A percentile compares a stretch with the other conserved stretches of the same genome.
These are phyloP conservation scores for Mamestra brassicae DNA, from an alignment of 2,888 invertebrate species.

Conservation along the genomic window DNA sequence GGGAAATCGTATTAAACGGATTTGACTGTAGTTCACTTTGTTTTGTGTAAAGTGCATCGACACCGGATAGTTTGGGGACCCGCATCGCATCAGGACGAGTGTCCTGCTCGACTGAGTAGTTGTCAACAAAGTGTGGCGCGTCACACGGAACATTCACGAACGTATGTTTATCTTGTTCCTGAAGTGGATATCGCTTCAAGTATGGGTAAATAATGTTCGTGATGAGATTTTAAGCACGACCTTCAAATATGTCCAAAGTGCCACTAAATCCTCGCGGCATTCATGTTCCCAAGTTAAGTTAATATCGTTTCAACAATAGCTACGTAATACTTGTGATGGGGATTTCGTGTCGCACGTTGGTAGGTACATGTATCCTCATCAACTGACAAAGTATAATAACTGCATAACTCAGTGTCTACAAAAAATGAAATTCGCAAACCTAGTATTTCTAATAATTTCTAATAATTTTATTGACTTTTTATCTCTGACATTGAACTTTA, in stretches of 20 bases:
- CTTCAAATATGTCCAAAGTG: no score
- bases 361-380: no score
- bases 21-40: background rate
- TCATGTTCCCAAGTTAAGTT: no score
- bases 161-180: background rate
- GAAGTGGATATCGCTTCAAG: background rate
- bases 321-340: no score
- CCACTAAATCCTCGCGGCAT: no score
- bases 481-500: no score
- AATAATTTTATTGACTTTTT: no score
- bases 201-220: background rate
- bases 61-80: background rate
- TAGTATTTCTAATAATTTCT: no score
- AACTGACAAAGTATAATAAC: no score
- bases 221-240: no score
- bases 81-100: background rate
- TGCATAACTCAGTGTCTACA: background rate
- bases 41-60: background rate
- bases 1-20: no score
- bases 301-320: no score
- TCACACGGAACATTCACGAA: background rate
- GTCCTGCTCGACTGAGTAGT: background rate
- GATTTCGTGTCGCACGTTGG: background rate
- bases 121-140: background rate
- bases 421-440: background rate